phyloP scores from a whole-genome alignment of 2,888 invertebrate genomes.

The Coenonympha arcania region DNA sequence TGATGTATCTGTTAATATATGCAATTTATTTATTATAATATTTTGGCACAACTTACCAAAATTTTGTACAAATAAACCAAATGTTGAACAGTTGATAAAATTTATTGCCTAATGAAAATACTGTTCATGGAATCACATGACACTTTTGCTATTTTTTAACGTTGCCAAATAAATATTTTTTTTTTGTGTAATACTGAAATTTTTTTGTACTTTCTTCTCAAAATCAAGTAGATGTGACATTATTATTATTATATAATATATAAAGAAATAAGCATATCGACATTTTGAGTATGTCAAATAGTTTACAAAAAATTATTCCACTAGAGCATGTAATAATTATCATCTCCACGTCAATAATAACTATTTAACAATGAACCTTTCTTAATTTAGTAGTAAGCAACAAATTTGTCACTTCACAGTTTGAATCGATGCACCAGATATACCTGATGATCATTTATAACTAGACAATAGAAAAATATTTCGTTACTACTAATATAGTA shows the following conservation, averaged over 20 bases:
- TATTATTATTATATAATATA: slow-evolving; percentile 9
- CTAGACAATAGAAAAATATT: slow-evolving; percentile 11
- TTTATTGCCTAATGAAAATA: slow-evolving; percentile 19
- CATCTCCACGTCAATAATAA: no score
- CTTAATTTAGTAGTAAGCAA: no score
- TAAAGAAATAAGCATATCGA: no score
- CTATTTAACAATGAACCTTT: no score
- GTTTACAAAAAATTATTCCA: background rate
- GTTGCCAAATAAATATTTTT: slow-evolving; percentile 12
- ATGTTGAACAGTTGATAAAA: slow-evolving; percentile 10
- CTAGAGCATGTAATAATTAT: background rate
- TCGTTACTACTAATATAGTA: slow-evolving; percentile 21
- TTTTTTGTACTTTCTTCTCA: slow-evolving; percentile 23
- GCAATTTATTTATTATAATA: slow-evolving; percentile 26
- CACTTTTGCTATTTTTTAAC: background rate
- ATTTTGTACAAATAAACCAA: slow-evolving; percentile 19
- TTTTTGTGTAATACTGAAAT: slow-evolving; percentile 20
- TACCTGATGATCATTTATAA: background rate
- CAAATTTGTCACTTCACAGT: background rate
- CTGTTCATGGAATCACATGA: slow-evolving; percentile 7
- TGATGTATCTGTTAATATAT: slow-evolving; percentile 37
- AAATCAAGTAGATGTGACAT: slow-evolving; percentile 2
- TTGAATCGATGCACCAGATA: background rate
- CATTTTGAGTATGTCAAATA: background rate
- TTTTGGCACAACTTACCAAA: slow-evolving; percentile 61